Evolutionary conservation across 2,113 vertebrate species (phyloP).

Genomic region (Crotophaga sulcirostris): DNA sequence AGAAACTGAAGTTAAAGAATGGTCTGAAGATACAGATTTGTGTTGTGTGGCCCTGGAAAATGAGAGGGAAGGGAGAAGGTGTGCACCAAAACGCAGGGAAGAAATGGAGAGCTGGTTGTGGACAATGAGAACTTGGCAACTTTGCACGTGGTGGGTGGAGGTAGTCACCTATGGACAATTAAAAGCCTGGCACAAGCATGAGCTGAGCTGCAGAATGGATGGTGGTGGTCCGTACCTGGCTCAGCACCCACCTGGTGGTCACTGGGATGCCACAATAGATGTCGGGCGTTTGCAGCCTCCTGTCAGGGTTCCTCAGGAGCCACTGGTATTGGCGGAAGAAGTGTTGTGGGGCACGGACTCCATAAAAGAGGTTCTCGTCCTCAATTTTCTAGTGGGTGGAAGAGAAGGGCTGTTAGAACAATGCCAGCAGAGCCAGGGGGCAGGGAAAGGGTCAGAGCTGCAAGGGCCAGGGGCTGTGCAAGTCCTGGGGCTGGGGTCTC

Average conservation of each 20-base stretch:
- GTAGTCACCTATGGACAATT: not conserved
- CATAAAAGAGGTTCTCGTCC: constrained; percentile 80
- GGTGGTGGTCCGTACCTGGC: no score
- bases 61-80: not conserved
- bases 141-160: not conserved
- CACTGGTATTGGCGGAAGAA: constrained; percentile 80
- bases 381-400: constrained; percentile 65
- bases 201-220: not conserved
- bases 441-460: not conserved
- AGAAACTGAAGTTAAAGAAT: not conserved
- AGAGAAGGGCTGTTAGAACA: not conserved
- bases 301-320: constrained; percentile 78
- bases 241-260: constrained; percentile 72
- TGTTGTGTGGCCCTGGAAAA: not conserved
- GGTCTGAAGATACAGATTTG: not conserved
- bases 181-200: not conserved
- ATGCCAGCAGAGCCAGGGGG: not conserved
- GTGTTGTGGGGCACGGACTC: constrained; percentile 75
- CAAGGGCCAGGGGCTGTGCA: not conserved
- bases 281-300: not conserved
- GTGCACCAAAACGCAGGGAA: not conserved
- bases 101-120: not conserved
- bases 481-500: not conserved
- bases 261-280: not conserved
- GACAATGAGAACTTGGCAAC: not conserved